Percentiles rank a stretch among this genome's conserved stretches.
Evolutionary conservation across 2,888 invertebrate species (phyloP).

Genomic region (Drosophila tanythrix): DNA sequence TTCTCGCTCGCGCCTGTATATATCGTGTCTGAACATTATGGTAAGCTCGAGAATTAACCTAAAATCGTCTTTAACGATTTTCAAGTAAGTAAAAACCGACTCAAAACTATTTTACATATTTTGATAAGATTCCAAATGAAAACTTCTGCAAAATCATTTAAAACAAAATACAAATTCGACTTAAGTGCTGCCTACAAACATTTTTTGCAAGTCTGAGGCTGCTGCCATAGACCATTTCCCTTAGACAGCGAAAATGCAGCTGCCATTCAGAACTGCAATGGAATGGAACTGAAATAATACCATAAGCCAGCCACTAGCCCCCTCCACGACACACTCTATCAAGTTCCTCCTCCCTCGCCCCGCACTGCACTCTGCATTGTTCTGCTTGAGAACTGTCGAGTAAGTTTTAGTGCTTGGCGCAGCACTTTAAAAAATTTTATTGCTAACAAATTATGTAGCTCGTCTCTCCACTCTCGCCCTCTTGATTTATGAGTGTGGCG

Average conservation of each 20-base stretch:
- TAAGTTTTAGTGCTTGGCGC: constrained; percentile 57
- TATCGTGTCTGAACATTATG: constrained; percentile 62
- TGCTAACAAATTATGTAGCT: constrained; percentile 74
- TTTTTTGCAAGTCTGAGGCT: constrained; percentile 38
- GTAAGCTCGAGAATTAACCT: constrained; percentile 52
- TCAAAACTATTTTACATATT: background rate
- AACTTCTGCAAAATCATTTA: background rate
- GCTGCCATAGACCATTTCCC: constrained; percentile 43
- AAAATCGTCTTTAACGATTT: background rate
- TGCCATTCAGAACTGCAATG: constrained; percentile 66
- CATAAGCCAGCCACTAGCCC: constrained; percentile 1
- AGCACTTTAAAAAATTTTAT: constrained; percentile 70
- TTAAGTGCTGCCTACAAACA: constrained; percentile 48
- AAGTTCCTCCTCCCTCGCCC: background rate
- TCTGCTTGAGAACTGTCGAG: constrained; percentile 42
- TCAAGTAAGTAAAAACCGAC: constrained; percentile 42
- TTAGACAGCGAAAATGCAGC: constrained; percentile 43
- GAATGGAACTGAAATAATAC: constrained; percentile 63
- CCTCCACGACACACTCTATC: background rate
- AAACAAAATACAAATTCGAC: constrained; percentile 21
- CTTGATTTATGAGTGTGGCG: constrained; percentile 57
- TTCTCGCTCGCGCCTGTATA: constrained; percentile 76
- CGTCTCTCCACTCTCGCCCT: background rate
- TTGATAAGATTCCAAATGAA: background rate
- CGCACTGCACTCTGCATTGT: constrained; percentile 14